Evolutionary conservation across 2,113 vertebrate species (phyloP).

Genomic region (Sphaerodactylus townsendi): DNA sequence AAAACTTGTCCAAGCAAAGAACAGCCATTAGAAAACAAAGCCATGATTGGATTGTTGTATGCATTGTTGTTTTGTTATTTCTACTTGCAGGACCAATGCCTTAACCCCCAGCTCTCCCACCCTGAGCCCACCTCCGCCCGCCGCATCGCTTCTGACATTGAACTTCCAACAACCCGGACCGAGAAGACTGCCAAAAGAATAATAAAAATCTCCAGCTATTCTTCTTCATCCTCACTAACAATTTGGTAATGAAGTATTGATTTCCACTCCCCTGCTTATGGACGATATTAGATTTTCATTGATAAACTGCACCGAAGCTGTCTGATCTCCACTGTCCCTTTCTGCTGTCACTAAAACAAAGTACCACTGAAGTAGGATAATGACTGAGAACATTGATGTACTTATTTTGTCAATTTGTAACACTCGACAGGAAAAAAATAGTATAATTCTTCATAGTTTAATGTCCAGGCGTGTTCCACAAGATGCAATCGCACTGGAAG

Average conservation of each 20-base stretch:
- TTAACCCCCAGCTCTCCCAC: constrained; percentile 72
- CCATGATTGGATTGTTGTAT: background rate
- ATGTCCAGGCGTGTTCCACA: constrained; percentile 90
- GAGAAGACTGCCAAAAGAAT: constrained; percentile 87
- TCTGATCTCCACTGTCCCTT: constrained; percentile 89
- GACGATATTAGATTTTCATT: constrained; percentile 98
- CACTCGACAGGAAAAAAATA: constrained; percentile 91
- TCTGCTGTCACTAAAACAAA: constrained; percentile 93
- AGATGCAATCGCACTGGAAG: constrained; percentile 84
- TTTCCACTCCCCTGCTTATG: constrained; percentile 98
- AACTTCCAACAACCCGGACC: constrained; percentile 86
- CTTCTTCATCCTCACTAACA: constrained; percentile 97
- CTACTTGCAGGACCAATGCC: constrained; percentile 77
- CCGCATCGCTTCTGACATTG: constrained; percentile 84
- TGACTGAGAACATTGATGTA: constrained; percentile 92
- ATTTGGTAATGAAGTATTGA: constrained; percentile 99
- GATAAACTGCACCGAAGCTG: constrained; percentile 92
- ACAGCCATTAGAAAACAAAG: background rate
- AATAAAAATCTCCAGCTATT: constrained; percentile 80
- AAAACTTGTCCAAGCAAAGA: background rate
- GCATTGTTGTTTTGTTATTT: constrained; percentile 51
- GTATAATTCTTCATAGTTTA: constrained; percentile 86
- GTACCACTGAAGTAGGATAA: constrained; percentile 93
- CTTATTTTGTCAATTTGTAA: constrained; percentile 96
- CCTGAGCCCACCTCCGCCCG: constrained; percentile 76